phyloP scores from a whole-genome alignment of 2,888 invertebrate species.

The Lydus trimaculatus region DNA sequence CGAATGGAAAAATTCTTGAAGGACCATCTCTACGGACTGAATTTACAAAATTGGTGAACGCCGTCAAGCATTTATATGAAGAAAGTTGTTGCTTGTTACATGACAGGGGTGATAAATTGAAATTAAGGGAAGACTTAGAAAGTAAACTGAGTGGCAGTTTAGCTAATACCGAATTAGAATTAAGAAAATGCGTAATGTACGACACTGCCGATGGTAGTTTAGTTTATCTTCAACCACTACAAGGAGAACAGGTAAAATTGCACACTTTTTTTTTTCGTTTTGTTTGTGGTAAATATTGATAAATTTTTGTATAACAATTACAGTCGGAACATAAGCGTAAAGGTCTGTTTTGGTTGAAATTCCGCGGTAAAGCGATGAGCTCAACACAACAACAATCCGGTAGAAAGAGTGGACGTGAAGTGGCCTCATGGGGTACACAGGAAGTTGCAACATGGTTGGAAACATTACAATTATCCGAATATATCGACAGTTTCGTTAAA shows the following conservation, averaged over 20 bases:
- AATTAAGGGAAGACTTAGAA: slow-evolving; percentile 72
- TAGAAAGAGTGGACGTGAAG: slow-evolving; percentile 62
- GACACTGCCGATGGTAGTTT: slow-evolving; percentile 64
- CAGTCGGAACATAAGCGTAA: slow-evolving; percentile 64
- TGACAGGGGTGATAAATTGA: slow-evolving; percentile 72
- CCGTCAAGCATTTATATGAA: slow-evolving; percentile 72
- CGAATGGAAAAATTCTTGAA: slow-evolving; percentile 81
- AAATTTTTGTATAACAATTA: slow-evolving; percentile 25
- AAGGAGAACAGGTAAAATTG: slow-evolving; percentile 62
- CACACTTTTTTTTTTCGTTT: neutral
- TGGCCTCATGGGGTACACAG: slow-evolving; percentile 81
- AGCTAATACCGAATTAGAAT: slow-evolving; percentile 74
- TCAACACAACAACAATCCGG: slow-evolving; percentile 61
- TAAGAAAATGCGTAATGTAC: slow-evolving; percentile 72
- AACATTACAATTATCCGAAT: slow-evolving; percentile 86
- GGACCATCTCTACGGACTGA: slow-evolving; percentile 74
- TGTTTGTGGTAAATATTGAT: neutral
- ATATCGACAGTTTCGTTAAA: slow-evolving; percentile 86
- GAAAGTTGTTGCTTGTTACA: slow-evolving; percentile 75
- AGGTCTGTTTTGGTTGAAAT: slow-evolving; percentile 75
- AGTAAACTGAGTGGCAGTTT: slow-evolving; percentile 72
- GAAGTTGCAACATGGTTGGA: slow-evolving; percentile 94
- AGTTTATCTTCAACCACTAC: slow-evolving; percentile 66
- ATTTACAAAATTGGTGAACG: slow-evolving; percentile 77
- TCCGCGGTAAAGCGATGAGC: slow-evolving; percentile 62